Conservation (phyloP, 2,113 vertebrate species). For the Myanophis thanlyinensis region DNA sequence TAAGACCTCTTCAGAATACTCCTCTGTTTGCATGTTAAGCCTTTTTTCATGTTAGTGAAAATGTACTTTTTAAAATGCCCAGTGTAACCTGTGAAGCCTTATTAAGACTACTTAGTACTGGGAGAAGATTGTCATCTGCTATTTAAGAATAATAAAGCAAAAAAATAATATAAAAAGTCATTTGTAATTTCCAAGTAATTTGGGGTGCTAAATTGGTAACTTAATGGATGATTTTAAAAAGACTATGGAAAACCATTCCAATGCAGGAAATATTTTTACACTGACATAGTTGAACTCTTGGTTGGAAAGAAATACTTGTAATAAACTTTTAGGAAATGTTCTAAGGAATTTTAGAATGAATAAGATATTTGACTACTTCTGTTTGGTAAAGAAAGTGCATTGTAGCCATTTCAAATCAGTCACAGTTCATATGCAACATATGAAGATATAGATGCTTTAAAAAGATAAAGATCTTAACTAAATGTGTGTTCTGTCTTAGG, state of each 20-base stretch:
- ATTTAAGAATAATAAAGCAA: neutral
- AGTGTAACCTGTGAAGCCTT: constrained; percentile 18
- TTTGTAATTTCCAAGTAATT: neutral
- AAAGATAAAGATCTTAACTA: neutral
- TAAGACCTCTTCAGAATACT: constrained; percentile 55
- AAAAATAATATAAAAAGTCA: neutral
- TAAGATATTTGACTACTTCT: neutral
- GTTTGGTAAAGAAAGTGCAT: neutral
- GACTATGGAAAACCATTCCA: neutral
- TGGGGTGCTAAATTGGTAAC: neutral
- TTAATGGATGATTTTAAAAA: neutral
- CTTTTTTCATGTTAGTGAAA: constrained; percentile 57
- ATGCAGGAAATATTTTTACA: neutral
- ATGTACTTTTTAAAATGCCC: constrained; percentile 28
- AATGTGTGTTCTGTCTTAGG: rapidly evolving
- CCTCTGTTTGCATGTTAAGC: constrained; percentile 46
- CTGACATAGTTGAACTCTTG: neutral
- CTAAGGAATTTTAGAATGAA: neutral
- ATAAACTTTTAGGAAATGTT: neutral
- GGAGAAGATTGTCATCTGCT: neutral
- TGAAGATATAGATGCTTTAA: neutral
- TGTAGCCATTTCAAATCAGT: neutral
- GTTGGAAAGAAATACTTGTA: neutral
- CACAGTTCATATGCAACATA: neutral
- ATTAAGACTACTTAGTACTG: neutral